phyloP scores from a whole-genome alignment of 92 coral and sea anemone species.

The Heliopora coerulea region DNA sequence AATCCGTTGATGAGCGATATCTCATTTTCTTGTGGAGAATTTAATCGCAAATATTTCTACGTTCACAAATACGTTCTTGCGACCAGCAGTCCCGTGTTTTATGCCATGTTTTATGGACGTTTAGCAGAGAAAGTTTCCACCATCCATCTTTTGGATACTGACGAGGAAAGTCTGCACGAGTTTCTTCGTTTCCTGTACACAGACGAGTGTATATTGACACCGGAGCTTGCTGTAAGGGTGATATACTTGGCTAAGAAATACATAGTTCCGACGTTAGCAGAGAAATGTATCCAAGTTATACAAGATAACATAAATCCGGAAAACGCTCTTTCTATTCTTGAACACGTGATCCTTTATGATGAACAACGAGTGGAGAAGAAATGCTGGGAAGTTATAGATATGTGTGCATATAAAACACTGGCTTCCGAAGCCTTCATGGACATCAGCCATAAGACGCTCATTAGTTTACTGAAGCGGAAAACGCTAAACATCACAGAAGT shows the following conservation, averaged over 20 bases:
- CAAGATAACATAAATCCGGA: conserved; percentile 36
- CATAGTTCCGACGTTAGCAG: conserved; percentile 49
- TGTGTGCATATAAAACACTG: conserved; percentile 41
- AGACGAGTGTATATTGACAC: conserved; percentile 20
- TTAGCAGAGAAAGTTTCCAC: neutral
- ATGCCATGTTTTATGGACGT: conserved; percentile 24
- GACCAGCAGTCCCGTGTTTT: conserved; percentile 33
- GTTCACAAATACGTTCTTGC: conserved; percentile 22
- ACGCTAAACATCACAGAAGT: conserved; percentile 62
- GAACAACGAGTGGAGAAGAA: conserved; percentile 39
- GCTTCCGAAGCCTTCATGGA: conserved; percentile 57
- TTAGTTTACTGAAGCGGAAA: conserved; percentile 56
- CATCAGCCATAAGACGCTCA: conserved; percentile 46
- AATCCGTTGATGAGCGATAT: conserved; percentile 50
- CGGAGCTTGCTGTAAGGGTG: conserved; percentile 35
- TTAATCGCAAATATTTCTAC: neutral
- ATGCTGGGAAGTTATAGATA: conserved; percentile 61
- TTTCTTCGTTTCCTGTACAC: conserved; percentile 28
- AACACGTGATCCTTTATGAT: conserved; percentile 40
- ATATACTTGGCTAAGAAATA: conserved; percentile 63
- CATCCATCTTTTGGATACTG: conserved; percentile 15
- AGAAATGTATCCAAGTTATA: conserved; percentile 42
- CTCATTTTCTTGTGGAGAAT: conserved; percentile 21
- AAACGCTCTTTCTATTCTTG: conserved; percentile 52
- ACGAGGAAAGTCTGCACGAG: conserved; percentile 20